Evolutionary conservation across 2,888 invertebrate genomes (phyloP), one percentile per base, ranked within the genome.

Genomic region (Biston betularia): DNA sequence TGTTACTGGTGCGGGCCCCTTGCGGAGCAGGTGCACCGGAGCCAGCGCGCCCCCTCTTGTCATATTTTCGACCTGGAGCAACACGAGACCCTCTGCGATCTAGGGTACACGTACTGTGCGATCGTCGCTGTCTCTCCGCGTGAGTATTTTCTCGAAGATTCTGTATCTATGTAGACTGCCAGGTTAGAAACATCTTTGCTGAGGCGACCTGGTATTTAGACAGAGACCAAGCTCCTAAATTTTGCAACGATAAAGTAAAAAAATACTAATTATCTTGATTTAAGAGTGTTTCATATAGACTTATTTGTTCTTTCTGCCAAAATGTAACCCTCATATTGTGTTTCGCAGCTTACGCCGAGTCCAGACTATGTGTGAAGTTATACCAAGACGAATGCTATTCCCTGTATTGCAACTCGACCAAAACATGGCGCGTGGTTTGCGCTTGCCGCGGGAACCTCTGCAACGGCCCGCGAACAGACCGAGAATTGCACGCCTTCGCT

Each of bases 1-100:
- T 93, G 93, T 77, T 88, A 89, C 82, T 92, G 93, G 93, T 93
- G 93, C 75, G 93, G 93, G 0, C 93, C 93, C 0, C 85, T 92
- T 1, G 92, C 93, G 6, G 93, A 93, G 53, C 92, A 92, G 58
- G 90, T 93, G 7, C 92, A 93, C 70, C 86, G 90, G 45, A 91
- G 91, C 60, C 83, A 82, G 11, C 86, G 90, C 38, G 89, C 92
- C 38, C 88, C 86, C 1, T 75, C 89, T 0, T 93, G 93, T 79
- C 77, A 75, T 68, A 75, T 65, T 1, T 72, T 75, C 38, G 11
- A 50, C 10, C 44, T 56, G 3, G 70, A 70, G 50, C 70, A 77
- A 24, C 82, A 84, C 44, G 71, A 85, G 49, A 89, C 89, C 2
- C 75, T 76, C 45, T 93, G 93, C 76, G 92, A 92, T 35, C 75